These are phyloP conservation scores for Potorous gilbertii DNA, from an alignment of 2,797 vertebrate genomes.

Conservation along the genomic window DNA sequence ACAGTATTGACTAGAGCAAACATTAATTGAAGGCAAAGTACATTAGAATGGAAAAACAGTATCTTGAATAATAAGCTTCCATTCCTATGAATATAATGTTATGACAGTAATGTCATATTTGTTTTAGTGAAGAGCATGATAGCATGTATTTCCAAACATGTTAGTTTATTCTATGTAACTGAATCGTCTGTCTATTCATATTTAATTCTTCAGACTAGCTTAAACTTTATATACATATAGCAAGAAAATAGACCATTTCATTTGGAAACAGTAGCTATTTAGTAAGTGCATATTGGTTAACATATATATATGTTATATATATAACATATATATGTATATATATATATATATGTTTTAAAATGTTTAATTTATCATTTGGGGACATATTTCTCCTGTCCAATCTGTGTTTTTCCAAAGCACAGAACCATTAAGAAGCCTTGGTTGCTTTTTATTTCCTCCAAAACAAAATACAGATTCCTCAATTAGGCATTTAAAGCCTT, in stretches of 20 bases:
- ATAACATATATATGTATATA: no score
- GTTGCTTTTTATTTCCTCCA: background rate
- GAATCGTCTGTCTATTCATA: background rate
- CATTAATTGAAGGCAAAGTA: background rate
- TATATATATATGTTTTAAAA: background rate
- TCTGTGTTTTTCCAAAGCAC: background rate
- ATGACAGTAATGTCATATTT: no score
- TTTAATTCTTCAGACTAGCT: background rate
- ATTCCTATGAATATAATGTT: background rate
- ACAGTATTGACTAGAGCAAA: background rate
- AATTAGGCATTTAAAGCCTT: background rate
- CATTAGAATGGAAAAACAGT: background rate
- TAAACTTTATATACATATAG: background rate
- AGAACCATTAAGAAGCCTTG: background rate
- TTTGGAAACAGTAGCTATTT: background rate
- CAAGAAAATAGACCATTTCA: background rate
- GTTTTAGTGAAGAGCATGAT: background rate
- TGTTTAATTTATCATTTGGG: background rate
- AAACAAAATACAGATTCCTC: background rate
- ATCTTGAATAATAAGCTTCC: background rate
- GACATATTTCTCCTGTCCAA: background rate
- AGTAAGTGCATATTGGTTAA: background rate
- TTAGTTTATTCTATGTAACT: background rate
- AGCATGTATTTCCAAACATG: accelerated
- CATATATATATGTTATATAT: no score